Conservation (phyloP, 1,140 invertebrate species). For the Hylaeus anthracinus region DNA sequence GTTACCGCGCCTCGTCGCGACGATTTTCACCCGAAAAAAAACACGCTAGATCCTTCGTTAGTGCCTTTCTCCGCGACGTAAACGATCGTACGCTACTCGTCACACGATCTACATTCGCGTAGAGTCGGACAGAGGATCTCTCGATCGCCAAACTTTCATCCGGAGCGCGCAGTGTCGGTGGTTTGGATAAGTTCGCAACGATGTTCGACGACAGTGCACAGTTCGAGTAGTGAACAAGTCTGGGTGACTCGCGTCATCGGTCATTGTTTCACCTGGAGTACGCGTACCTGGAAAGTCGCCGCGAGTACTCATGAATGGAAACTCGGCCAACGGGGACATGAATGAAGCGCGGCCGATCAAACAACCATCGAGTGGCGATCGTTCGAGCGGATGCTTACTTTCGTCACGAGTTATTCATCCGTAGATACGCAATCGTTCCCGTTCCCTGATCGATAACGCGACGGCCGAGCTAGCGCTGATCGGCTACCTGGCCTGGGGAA, state of each 20-base stretch:
- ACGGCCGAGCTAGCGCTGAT: background rate
- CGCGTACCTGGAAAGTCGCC: background rate
- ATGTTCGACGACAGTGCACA: no score
- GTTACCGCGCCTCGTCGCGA: slow-evolving; percentile 5
- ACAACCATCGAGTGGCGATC: slow-evolving; percentile 41
- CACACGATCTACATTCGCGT: no score
- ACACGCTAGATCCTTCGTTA: background rate
- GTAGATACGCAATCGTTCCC: slow-evolving; percentile 20
- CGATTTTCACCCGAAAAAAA: background rate
- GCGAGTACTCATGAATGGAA: slow-evolving; percentile 51
- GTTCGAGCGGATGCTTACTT: slow-evolving; percentile 57
- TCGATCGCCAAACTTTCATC: no score
- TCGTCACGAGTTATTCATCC: slow-evolving; percentile 28
- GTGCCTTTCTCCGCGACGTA: no score
- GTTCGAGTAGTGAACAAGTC: no score
- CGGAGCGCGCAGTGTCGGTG: no score
- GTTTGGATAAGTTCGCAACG: no score
- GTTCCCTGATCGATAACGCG: slow-evolving; percentile 7
- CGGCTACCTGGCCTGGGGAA: no score
- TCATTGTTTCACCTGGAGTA: background rate
- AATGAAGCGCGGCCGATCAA: slow-evolving; percentile 55
- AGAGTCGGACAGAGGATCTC: no score
- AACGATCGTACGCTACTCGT: no score
- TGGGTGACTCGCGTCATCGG: background rate
- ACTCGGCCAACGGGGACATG: slow-evolving; percentile 38